These are phyloP conservation scores for Andrena trimmerana DNA, from an alignment of 2,888 invertebrate genomes.

Conservation along the genomic window DNA sequence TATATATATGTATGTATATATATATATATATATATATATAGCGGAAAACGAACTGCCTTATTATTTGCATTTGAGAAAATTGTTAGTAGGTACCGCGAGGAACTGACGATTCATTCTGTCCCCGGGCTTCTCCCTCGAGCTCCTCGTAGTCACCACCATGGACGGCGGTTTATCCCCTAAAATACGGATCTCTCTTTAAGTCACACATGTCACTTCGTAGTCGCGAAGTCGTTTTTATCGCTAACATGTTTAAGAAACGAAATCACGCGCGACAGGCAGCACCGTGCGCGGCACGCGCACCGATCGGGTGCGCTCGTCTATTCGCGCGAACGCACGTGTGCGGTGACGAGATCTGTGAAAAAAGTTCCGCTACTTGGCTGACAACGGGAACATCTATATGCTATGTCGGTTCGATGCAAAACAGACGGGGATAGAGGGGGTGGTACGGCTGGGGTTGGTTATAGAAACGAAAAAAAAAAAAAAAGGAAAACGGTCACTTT, in stretches of 20 bases:
- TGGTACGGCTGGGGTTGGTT: neutral
- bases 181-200: conserved; percentile 71
- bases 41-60: conserved; percentile 65
- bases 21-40: conserved; percentile 58
- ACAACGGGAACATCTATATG: conserved; percentile 28
- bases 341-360: conserved; percentile 9
- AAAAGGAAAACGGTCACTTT: conserved; percentile 38
- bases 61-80: conserved; percentile 68
- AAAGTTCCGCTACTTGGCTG: conserved; percentile 33
- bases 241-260: conserved; percentile 41
- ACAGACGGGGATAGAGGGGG: conserved; percentile 13
- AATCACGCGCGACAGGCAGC: too few species aligned
- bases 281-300: neutral
- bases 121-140: conserved; percentile 88
- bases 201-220: conserved; percentile 53
- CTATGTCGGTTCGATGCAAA: conserved; percentile 35
- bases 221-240: conserved; percentile 52
- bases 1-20: conserved; percentile 21
- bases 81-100: conserved; percentile 90
- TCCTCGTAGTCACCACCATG: conserved; percentile 77
- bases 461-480: conserved; percentile 29
- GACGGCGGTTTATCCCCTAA: conserved; percentile 82
- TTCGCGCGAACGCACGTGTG: neutral
- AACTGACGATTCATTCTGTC: conserved; percentile 94
- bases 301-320: neutral